A percentile compares a stretch with the other conserved stretches of the same genome.
Conservation (phyloP, 2,888 invertebrate genomes). For the Crematogaster levior region DNA sequence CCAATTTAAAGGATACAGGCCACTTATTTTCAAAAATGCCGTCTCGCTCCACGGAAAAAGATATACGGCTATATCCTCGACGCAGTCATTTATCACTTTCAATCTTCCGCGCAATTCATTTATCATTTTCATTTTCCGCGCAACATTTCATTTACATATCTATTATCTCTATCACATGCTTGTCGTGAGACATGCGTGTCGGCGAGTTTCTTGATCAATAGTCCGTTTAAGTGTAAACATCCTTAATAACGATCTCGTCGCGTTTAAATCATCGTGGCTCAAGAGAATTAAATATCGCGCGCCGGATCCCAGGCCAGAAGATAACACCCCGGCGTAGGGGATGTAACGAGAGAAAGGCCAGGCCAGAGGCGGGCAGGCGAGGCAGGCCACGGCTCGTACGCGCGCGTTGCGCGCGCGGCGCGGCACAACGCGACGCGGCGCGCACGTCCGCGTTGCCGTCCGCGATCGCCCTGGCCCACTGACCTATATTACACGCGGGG, state of each 20-base stretch:
- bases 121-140: conserved; percentile 29
- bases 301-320: not conserved
- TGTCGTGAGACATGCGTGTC: conserved; percentile 3
- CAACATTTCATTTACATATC: conserved; percentile 33
- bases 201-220: conserved; percentile 18
- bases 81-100: conserved; percentile 37
- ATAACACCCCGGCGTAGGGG: not conserved
- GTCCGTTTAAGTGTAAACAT: conserved; percentile 3
- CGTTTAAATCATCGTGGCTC: not conserved
- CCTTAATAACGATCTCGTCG: not conserved
- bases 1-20: not conserved
- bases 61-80: not conserved
- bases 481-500: conserved; percentile 84
- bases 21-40: conserved; percentile 16
- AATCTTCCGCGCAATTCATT: conserved; percentile 11
- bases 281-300: not conserved
- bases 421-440: conserved; percentile 77
- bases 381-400: conserved; percentile 28
- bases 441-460: conserved; percentile 83
- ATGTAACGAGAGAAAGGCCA: not conserved
- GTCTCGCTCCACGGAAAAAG: not conserved
- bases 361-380: not conserved
- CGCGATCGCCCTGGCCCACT: conserved; percentile 86
- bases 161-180: conserved; percentile 21
- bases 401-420: conserved; percentile 56